Percentiles rank a stretch among this genome's conserved stretches.
Conservation (phyloP, 2,888 invertebrate species). For the Prenolepis imparis region DNA sequence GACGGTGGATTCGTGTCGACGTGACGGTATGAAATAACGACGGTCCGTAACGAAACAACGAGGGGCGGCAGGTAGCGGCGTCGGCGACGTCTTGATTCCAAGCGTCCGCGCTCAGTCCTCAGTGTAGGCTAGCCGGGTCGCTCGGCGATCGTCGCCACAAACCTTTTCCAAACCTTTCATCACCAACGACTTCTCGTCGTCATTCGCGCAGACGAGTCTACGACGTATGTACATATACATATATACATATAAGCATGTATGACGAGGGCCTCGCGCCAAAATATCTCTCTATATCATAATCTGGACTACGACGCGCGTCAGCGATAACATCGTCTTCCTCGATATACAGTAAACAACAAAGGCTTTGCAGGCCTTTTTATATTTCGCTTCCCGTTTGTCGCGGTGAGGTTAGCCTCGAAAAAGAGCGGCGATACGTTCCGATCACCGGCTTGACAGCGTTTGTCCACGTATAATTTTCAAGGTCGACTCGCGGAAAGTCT, state of each 20-base stretch:
- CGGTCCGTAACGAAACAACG: constrained; percentile 75
- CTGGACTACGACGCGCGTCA: background rate
- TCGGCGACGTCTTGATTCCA: constrained; percentile 79
- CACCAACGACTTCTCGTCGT: background rate
- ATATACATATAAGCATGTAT: background rate
- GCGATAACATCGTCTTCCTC: constrained; percentile 40
- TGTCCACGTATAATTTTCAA: background rate
- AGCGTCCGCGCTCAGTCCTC: constrained; percentile 86
- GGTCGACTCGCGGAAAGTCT: background rate
- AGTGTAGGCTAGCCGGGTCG: constrained; percentile 86
- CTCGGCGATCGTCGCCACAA: constrained; percentile 76
- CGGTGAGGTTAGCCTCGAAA: constrained; percentile 57
- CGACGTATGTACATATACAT: background rate
- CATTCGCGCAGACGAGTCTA: background rate
- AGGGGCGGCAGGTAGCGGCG: constrained; percentile 68
- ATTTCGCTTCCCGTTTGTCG: background rate
- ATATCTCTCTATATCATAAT: background rate
- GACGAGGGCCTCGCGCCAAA: background rate
- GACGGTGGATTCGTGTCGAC: constrained; percentile 56
- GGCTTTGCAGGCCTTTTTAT: background rate
- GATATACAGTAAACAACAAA: too few species aligned
- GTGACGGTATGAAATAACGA: constrained; percentile 82
- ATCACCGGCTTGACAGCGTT: background rate
- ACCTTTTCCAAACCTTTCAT: background rate
- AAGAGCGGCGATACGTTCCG: background rate